A percentile compares a stretch with the other conserved stretches of the same genome.
Conservation (phyloP, 2,113 vertebrate genomes). For the Castor canadensis region DNA sequence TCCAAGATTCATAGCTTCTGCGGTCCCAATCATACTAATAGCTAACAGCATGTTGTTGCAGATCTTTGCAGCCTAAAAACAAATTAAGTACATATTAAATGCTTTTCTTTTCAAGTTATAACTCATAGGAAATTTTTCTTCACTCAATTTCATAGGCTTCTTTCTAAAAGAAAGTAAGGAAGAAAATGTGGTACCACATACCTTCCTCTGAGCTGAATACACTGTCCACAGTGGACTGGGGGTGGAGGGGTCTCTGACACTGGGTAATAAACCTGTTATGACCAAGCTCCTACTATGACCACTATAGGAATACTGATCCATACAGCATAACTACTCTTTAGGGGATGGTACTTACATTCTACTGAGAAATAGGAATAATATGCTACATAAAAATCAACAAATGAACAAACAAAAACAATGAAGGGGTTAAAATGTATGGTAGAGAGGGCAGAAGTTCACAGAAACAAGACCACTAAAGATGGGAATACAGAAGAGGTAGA, state of each 20-base stretch:
- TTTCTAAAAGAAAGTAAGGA: slow-evolving; percentile 17
- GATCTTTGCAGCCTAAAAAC: slow-evolving; percentile 96
- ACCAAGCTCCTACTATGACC: background rate
- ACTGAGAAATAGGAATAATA: background rate
- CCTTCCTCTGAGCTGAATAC: background rate
- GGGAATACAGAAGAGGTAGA: background rate
- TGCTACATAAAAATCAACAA: background rate
- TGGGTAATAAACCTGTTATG: background rate
- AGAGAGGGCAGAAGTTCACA: background rate
- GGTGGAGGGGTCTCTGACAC: background rate
- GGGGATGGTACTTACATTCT: background rate
- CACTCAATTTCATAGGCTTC: background rate
- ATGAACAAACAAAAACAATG: background rate
- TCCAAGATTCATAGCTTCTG: slow-evolving; percentile 98
- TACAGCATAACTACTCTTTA: background rate
- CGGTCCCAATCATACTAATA: slow-evolving; percentile 98
- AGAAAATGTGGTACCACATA: background rate
- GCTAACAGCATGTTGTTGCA: slow-evolving; percentile 99
- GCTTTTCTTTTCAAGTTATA: background rate
- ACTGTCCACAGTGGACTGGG: background rate
- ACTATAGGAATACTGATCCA: background rate
- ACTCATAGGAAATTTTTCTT: slow-evolving; percentile 25
- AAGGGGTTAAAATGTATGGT: background rate
- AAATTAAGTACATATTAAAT: slow-evolving; percentile 62
- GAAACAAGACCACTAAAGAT: background rate